Base-by-base conservation (phyloP, 2,797 vertebrate genomes). In the Semotilus atromaculatus region DNA sequence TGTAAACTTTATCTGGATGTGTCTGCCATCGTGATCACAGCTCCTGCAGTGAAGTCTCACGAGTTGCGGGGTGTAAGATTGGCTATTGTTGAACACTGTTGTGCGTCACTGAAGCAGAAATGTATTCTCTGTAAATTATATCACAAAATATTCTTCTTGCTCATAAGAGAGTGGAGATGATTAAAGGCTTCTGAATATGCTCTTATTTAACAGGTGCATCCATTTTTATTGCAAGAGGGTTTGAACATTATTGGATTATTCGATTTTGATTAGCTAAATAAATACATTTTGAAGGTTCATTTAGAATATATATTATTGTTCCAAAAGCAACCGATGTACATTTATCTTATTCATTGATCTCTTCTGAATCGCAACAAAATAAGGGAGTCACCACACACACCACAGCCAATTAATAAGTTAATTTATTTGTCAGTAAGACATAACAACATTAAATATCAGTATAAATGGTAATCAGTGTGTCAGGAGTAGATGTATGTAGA, bases 51-150 rank as follows among this genome's bases (percentile, higher is more conserved):
- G 23, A 80, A 85, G 23, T 85, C 83, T 80, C 83, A 51, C 16
- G 83, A 64, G 83, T 72, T 64, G 64, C 62, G 80, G 19, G 82
- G 83, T 85, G 83, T 80, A 51, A 80, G 83, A 80, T 72, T 53
- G 36, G 16, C 76, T 85, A 38, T 78, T 72, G 75, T 78, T 85
- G 67, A 80, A 48, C 29, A 60, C 8, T 18, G 38, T 64, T 58
- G 45, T 77, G 66, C 82, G 19, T 77, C 82, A 48, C 62, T 19
- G 75, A 7, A 55, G 73, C 40, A 18, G 5, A 58, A 76, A 38
- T 48, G 53, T 36, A n/a, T 82, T 29, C 9, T 82, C 43, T 21
- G 55, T 73, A 62, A 58, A 72, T 53, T 81, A 16, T n/a, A 45
- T 45, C 21, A 45, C 60, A 40, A 23, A 23, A 19, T 53, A 40